Evolutionary conservation across 2,888 invertebrate genomes (phyloP).

Genomic region (Epinotia ramella): DNA sequence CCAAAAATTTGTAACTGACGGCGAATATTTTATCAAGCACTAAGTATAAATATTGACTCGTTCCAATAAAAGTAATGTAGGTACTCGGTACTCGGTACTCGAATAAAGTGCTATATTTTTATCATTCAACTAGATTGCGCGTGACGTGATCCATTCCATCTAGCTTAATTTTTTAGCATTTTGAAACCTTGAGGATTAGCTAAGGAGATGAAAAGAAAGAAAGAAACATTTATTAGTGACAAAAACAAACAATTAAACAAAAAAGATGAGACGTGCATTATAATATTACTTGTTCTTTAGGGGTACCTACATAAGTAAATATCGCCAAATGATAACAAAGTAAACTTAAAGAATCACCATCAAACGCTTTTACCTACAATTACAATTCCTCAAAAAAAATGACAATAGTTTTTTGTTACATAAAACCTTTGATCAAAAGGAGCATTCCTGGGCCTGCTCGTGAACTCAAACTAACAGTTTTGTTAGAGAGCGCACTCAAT

Average conservation of each 20-base stretch:
- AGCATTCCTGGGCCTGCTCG: conserved; percentile 25
- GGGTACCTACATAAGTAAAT: neutral
- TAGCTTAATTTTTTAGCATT: too few relatives aligned
- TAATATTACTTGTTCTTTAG: too few relatives aligned
- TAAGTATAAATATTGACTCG: too few relatives aligned
- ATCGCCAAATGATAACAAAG: neutral
- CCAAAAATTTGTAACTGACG: neutral
- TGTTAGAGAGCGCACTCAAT: conserved; percentile 49
- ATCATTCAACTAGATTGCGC: neutral
- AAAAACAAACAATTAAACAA: too few relatives aligned
- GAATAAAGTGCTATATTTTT: neutral
- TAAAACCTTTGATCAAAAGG: conserved; percentile 20
- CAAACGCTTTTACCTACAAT: neutral
- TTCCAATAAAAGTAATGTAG: too few relatives aligned
- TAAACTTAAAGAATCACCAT: neutral
- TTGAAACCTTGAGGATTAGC: too few relatives aligned
- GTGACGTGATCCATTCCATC: neutral
- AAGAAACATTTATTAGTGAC: too few relatives aligned
- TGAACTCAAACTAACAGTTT: conserved; percentile 45
- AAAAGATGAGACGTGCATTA: too few relatives aligned
- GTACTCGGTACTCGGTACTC: too few relatives aligned
- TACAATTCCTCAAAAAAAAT: conserved; percentile 17
- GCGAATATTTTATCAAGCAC: neutral
- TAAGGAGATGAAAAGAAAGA: too few relatives aligned
- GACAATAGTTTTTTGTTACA: conserved; percentile 17